Evolutionary conservation across 2,797 vertebrate genomes (phyloP).

Genomic region (Sebastes itinus): DNA sequence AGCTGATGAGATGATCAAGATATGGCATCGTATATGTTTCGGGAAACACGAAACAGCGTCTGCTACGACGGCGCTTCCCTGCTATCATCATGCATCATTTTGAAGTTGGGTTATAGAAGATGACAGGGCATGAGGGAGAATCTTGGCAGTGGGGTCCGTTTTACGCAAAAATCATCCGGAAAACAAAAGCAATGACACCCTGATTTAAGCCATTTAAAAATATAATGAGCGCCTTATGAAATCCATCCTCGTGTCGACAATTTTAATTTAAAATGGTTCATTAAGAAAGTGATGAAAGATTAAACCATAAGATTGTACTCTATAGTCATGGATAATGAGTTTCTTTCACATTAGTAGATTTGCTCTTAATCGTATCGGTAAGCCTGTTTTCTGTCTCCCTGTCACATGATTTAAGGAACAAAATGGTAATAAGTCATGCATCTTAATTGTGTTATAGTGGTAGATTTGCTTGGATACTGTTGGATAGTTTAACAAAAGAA

Average conservation of each 20-base stretch:
- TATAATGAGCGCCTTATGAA: not conserved
- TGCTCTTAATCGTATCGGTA: not conserved
- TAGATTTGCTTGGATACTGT: not conserved
- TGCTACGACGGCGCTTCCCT: constrained; percentile 17
- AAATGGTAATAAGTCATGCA: not conserved
- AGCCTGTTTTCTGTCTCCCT: not conserved
- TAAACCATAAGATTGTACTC: constrained; percentile 12
- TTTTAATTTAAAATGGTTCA: constrained; percentile 29
- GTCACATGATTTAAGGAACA: not conserved
- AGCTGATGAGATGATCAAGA: constrained; percentile 27
- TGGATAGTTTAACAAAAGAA: not conserved
- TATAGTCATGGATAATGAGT: constrained; percentile 11
- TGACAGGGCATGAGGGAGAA: constrained; percentile 11
- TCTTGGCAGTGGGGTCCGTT: constrained; percentile 19
- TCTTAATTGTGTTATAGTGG: not conserved
- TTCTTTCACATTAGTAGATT: constrained; percentile 10
- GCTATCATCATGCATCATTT: constrained; percentile 26
- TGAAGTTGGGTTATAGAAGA: constrained; percentile 4
- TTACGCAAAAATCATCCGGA: constrained; percentile 12
- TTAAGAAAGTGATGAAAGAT: constrained; percentile 24
- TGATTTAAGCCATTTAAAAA: constrained; percentile 34
- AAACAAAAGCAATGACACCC: constrained; percentile 33
- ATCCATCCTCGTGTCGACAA: not conserved
- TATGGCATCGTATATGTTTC: not conserved
- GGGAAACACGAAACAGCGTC: not conserved